Conservation (phyloP, 2,113 vertebrate genomes). For the Colistium nudipinnis region DNA sequence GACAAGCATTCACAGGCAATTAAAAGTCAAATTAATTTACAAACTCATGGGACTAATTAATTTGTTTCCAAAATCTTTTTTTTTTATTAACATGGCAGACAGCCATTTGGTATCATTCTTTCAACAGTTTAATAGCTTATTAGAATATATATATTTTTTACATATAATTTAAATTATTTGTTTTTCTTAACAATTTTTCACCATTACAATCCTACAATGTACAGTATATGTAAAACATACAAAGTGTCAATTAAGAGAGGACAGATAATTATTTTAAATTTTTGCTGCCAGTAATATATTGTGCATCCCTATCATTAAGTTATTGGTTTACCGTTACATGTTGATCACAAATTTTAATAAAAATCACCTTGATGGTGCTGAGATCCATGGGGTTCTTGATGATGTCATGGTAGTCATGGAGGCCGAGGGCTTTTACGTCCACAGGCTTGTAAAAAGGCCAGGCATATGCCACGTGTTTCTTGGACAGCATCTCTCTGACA, state of each 20-base stretch:
- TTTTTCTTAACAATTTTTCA: too few species aligned
- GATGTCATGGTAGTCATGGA: constrained; percentile 93
- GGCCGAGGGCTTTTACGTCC: constrained; percentile 86
- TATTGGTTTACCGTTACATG: neutral
- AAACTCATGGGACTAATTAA: too few species aligned
- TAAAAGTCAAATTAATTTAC: too few species aligned
- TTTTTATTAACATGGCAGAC: too few species aligned
- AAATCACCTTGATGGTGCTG: constrained; percentile 88
- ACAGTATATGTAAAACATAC: too few species aligned
- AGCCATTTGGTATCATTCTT: too few species aligned
- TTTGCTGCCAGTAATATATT: neutral
- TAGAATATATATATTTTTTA: too few species aligned
- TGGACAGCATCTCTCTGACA: constrained; percentile 90
- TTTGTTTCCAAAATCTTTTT: too few species aligned
- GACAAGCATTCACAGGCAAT: too few species aligned
- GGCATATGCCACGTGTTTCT: constrained; percentile 90
- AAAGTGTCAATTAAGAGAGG: neutral
- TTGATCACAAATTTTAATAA: neutral
- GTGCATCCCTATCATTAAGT: neutral
- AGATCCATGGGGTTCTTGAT: constrained; percentile 97
- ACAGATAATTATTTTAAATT: neutral
- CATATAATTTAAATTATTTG: too few species aligned
- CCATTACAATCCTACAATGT: too few species aligned
- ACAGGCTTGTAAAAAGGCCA: constrained; percentile 96
- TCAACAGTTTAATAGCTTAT: too few species aligned